Conservation (phyloP, 2,888 invertebrate species). For the Blastobasis lacticolella region DNA sequence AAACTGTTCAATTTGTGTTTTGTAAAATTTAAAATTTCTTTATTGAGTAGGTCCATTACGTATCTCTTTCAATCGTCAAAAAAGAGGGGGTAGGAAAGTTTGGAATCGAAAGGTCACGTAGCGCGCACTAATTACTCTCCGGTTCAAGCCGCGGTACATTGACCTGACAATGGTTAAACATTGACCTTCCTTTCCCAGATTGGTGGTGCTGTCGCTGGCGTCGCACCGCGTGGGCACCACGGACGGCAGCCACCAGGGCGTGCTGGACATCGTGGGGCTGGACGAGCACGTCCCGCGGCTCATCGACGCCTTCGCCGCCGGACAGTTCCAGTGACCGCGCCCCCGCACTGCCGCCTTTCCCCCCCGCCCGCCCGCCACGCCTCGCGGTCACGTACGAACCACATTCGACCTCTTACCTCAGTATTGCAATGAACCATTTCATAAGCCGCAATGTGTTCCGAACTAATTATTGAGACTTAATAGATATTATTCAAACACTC, state of each 20-base stretch:
- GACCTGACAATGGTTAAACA: neutral
- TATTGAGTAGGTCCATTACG: too few species aligned
- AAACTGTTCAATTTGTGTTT: too few species aligned
- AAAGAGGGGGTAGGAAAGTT: too few species aligned
- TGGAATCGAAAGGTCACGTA: too few species aligned
- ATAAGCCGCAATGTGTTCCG: conserved; percentile 49
- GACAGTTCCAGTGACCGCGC: conserved; percentile 58
- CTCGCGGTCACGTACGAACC: conserved; percentile 13
- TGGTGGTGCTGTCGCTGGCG: conserved; percentile 74
- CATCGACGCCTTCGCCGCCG: conserved; percentile 77
- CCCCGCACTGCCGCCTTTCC: neutral
- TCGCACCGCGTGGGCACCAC: conserved; percentile 65
- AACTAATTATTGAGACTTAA: conserved; percentile 13
- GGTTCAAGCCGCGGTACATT: neutral
- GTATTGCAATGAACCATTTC: conserved; percentile 35
- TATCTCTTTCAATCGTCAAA: too few species aligned
- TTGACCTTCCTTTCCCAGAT: conserved; percentile 38
- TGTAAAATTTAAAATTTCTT: too few species aligned
- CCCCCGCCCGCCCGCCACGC: neutral
- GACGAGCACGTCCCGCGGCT: conserved; percentile 76
- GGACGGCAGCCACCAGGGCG: conserved; percentile 63
- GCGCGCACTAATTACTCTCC: too few species aligned
- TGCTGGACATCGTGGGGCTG: conserved; percentile 78
- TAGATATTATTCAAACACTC: neutral
- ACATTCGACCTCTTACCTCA: conserved; percentile 31